Evolutionary conservation across 2,888 invertebrate species (phyloP), one percentile per base, ranked within the genome.

Genomic region (Coronaproctus castanopsis): DNA sequence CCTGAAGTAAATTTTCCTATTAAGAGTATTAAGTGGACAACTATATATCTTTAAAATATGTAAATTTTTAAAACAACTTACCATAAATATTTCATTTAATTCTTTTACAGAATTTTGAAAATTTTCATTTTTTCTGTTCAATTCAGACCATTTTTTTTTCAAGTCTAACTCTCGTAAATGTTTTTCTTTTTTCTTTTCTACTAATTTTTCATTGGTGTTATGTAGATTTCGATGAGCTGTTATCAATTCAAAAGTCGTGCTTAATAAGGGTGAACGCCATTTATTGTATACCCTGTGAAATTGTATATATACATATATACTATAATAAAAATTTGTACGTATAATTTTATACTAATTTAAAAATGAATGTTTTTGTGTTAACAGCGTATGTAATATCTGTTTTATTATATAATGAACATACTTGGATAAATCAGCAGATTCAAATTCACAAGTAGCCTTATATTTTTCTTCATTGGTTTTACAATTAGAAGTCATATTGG

Each of bases 231-330:
- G 21, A 23, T 54, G 55, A 1, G 59, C 52, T 56, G 55, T 52
- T 20, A 59, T 55, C 20, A 52, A 55, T 20, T 51, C 24, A 10
- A 52, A 59, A 20, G 55, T 48, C 8, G 51, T 52, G 36, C 55
- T 48, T 10, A 59, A 51, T 21, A 59, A 51, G 3, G 59, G 59
- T 1, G 59, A 59, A 20, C 56, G 51, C 59, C 59, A 59, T 56
- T 59, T 52, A 14, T 50, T 52, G 24, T 55, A 59, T 10, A 55
- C 55, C 36, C 59, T 59, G 52, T 14, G 36, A n/a, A n/a, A n/a
- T n/a, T n/a, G n/a, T n/a, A n/a, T n/a, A n/a, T n/a, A n/a, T n/a
- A n/a, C n/a, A n/a, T n/a, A n/a, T n/a, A n/a, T n/a, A n/a, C n/a
- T n/a, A n/a, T n/a, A n/a, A n/a, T n/a, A n/a, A n/a, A n/a, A n/a